Evolutionary conservation across 2,797 vertebrate species (phyloP).

Genomic region (Etheostoma perlongum): DNA sequence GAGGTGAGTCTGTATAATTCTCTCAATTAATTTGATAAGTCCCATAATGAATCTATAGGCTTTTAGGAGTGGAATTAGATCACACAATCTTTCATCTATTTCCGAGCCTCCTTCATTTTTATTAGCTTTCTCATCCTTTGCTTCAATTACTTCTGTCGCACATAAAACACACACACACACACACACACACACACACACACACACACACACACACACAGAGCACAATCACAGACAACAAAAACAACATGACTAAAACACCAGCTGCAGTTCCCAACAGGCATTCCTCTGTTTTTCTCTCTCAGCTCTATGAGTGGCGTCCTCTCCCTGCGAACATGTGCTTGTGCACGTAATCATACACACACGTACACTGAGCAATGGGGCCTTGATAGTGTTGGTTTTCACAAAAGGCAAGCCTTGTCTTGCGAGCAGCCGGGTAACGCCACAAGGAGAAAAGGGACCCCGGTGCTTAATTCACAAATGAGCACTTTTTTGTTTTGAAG

Average conservation of each 20-base stretch:
- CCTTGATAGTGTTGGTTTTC: constrained; percentile 66
- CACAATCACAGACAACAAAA: constrained; percentile 38
- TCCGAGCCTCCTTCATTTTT: constrained; percentile 40
- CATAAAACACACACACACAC: constrained; percentile 17
- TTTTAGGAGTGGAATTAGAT: constrained; percentile 53
- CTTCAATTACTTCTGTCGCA: constrained; percentile 37
- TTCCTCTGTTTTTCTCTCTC: constrained; percentile 45
- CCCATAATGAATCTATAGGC: constrained; percentile 46
- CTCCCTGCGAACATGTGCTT: constrained; percentile 57
- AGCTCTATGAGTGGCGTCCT: constrained; percentile 46
- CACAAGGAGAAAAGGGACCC: constrained; percentile 35
- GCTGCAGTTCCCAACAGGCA: constrained; percentile 61
- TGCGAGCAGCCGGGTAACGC: constrained; percentile 24
- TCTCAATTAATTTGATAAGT: constrained; percentile 55
- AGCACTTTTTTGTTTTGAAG: constrained; percentile 38
- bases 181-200: background rate
- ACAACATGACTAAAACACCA: constrained; percentile 53
- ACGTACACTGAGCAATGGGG: constrained; percentile 24
- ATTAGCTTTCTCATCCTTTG: constrained; percentile 26
- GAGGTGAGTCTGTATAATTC: constrained; percentile 46
- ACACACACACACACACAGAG: constrained; percentile 1
- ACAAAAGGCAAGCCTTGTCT: constrained; percentile 64
- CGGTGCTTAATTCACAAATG: constrained; percentile 68
- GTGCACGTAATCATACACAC: constrained; percentile 55
- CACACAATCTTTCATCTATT: constrained; percentile 40